phyloP scores from a whole-genome alignment of 2,113 vertebrate species.

The Oostethus manadensis region DNA sequence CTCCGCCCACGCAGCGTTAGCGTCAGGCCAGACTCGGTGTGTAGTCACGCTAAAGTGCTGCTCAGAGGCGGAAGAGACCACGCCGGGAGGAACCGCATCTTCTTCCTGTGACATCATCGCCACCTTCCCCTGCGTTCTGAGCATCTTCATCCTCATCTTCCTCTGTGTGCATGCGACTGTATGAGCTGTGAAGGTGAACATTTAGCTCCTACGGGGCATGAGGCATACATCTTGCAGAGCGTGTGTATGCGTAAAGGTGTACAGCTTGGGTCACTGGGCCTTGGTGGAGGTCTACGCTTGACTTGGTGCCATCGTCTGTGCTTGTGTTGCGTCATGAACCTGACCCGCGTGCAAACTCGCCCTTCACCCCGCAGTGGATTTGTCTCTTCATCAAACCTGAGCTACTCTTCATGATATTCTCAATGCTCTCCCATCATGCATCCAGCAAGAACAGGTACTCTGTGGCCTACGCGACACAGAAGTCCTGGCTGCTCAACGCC shows the following conservation, averaged over 20 bases:
- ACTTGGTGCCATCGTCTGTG: too few species aligned
- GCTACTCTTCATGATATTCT: conserved; percentile 28
- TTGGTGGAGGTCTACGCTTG: too few species aligned
- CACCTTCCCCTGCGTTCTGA: neutral
- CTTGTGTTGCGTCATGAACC: conserved; percentile 32
- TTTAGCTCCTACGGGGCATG: too few species aligned
- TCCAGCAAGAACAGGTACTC: conserved; percentile 87
- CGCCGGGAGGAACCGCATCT: conserved; percentile 54
- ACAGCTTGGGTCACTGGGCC: neutral
- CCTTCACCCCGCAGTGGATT: conserved; percentile 26
- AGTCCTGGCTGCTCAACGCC: conserved; percentile 96
- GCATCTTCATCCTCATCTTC: conserved; percentile 3
- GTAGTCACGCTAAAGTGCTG: conserved; percentile 52
- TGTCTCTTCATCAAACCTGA: conserved; percentile 21
- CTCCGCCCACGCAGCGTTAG: neutral
- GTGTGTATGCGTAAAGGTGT: neutral
- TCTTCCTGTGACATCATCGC: conserved; percentile 22
- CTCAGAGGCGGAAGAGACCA: conserved; percentile 59
- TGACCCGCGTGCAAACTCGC: conserved; percentile 18
- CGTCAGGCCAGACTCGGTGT: too few species aligned
- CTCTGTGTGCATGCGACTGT: too few species aligned
- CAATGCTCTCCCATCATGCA: conserved; percentile 30
- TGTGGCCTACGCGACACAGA: conserved; percentile 94
- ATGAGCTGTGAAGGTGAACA: too few species aligned
- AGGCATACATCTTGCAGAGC: too few species aligned